These are phyloP conservation scores for Epinotia bilunana DNA, from an alignment of 2,888 invertebrate species.

Conservation along the genomic window DNA sequence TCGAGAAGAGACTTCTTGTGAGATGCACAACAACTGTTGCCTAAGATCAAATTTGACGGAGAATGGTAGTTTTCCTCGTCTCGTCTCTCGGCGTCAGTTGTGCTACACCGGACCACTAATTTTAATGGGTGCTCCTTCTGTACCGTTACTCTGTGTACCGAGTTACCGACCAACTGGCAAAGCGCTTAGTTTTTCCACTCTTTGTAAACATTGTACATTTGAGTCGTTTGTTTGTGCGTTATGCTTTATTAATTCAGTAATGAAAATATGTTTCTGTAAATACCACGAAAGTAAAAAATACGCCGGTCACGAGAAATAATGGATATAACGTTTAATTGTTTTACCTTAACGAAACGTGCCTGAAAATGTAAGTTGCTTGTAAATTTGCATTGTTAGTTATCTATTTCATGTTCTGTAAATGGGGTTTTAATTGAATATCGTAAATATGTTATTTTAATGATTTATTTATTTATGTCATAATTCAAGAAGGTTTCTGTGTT, in stretches of 20 bases:
- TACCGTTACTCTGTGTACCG: background rate
- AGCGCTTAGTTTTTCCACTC: slow-evolving; percentile 67
- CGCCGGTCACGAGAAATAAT: slow-evolving; percentile 27
- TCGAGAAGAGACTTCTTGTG: no score
- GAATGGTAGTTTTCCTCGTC: no score
- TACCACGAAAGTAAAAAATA: slow-evolving; percentile 32
- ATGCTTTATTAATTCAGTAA: slow-evolving; percentile 40
- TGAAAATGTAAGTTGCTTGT: background rate
- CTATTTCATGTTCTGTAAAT: background rate
- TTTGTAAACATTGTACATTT: slow-evolving; percentile 59
- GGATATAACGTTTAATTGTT: slow-evolving; percentile 23
- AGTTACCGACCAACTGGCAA: slow-evolving; percentile 39
- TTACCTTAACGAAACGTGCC: slow-evolving; percentile 7
- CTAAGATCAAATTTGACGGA: no score
- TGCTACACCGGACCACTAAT: background rate
- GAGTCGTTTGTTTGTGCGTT: slow-evolving; percentile 28
- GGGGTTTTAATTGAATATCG: background rate
- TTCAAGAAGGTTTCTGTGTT: no score
- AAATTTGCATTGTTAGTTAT: background rate
- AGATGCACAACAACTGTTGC: no score
- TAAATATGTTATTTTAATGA: background rate
- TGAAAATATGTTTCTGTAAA: slow-evolving; percentile 36
- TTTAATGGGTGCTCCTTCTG: background rate
- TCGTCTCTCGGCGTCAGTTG: no score
- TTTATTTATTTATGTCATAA: no score